Conservation (phyloP, 1,140 invertebrate genomes). For the Euura saliciscinereae region DNA sequence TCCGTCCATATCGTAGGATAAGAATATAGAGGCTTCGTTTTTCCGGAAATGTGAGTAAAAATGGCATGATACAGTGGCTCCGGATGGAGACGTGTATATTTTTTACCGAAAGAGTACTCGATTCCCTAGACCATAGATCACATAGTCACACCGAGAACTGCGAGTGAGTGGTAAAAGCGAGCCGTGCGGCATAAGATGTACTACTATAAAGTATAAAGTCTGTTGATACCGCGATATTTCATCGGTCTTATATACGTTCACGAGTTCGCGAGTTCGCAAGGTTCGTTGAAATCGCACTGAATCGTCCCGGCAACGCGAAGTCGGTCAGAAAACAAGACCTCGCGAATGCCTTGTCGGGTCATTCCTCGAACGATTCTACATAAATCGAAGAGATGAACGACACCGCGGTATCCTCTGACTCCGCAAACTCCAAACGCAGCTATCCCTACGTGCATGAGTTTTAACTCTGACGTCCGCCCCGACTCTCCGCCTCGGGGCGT, state of each 20-base stretch:
- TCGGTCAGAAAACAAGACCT: slow-evolving; percentile 6
- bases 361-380: slow-evolving; percentile 48
- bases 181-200: background rate
- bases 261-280: background rate
- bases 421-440: slow-evolving; percentile 19
- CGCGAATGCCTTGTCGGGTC: slow-evolving; percentile 34
- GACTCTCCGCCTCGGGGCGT: slow-evolving; percentile 36
- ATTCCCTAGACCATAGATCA: background rate
- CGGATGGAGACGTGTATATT: background rate
- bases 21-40: no score
- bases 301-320: background rate
- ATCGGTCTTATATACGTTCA: background rate
- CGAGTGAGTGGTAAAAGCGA: background rate
- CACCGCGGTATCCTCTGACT: slow-evolving; percentile 45
- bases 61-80: no score
- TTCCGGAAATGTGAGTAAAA: no score
- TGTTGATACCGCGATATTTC: background rate
- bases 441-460: slow-evolving; percentile 32
- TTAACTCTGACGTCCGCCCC: background rate
- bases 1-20: no score
- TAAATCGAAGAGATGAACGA: slow-evolving; percentile 58
- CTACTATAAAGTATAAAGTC: background rate
- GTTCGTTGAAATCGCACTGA: background rate
- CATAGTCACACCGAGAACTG: background rate
- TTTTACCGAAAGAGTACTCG: background rate